Evolutionary conservation across 2,888 invertebrate species (phyloP).

Genomic region (Oasisia sp.): DNA sequence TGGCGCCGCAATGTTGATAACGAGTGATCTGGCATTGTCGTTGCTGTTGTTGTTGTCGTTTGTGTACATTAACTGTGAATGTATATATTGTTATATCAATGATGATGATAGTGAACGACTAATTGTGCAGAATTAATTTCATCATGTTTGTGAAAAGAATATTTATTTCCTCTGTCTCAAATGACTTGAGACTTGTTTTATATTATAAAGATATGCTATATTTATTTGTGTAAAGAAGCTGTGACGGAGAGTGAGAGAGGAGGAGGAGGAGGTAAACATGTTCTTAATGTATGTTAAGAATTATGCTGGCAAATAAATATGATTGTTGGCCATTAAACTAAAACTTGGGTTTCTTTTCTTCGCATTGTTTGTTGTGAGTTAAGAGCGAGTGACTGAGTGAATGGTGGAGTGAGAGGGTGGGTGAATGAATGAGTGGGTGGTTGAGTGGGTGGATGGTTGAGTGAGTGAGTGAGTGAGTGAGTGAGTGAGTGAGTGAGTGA

Average conservation of each 20-base stretch:
- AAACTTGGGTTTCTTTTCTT: neutral
- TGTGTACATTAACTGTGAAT: slow-evolving; percentile 17
- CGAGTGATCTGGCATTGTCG: slow-evolving; percentile 17
- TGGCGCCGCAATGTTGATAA: neutral
- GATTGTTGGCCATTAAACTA: slow-evolving; percentile 17
- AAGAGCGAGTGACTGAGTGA: neutral
- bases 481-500: no score
- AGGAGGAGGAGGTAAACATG: neutral
- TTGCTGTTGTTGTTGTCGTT: neutral
- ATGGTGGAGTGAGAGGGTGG: neutral
- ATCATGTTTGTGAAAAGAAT: slow-evolving; percentile 17
- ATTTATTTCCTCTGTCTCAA: slow-evolving; percentile 17
- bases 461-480: no score
- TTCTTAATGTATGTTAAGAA: slow-evolving; percentile 13
- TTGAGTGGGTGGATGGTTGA: neutral
- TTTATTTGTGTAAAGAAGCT: slow-evolving; percentile 7
- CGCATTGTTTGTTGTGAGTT: neutral
- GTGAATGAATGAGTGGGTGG: neutral
- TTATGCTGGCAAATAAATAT: slow-evolving; percentile 17
- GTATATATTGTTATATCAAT: slow-evolving; percentile 17
- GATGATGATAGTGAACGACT: slow-evolving; percentile 17
- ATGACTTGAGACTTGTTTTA: slow-evolving; percentile 17
- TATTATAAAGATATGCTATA: slow-evolving; percentile 17
- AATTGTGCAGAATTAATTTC: slow-evolving; percentile 17
- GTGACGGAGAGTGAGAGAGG: neutral